phyloP scores from a whole-genome alignment of 2,888 invertebrate species.

The Xestia xanthographa region DNA sequence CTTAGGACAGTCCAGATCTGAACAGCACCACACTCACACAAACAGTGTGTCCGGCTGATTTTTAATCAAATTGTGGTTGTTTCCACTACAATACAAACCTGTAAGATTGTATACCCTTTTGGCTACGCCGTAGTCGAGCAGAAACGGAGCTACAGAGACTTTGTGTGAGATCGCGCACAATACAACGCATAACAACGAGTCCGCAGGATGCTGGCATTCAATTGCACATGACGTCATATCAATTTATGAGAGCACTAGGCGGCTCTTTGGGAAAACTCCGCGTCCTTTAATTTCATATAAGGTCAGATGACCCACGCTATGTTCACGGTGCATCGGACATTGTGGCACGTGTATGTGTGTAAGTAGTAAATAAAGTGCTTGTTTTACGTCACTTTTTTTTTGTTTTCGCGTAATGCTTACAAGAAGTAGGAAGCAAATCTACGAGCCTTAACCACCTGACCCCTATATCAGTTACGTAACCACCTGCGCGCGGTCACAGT shows the following conservation, averaged over 20 bases:
- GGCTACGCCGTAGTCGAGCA: neutral
- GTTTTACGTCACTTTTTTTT: no score
- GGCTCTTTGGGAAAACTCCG: conserved; percentile 33
- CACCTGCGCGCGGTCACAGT: no score
- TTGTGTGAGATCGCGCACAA: neutral
- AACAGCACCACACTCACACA: neutral
- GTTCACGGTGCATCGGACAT: neutral
- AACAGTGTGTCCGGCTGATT: neutral
- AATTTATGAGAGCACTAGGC: conserved; percentile 25
- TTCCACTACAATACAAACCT: neutral
- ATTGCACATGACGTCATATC: conserved; percentile 38
- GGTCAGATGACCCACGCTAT: neutral
- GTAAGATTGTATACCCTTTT: neutral
- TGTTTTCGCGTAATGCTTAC: no score
- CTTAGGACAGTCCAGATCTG: neutral
- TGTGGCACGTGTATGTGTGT: neutral
- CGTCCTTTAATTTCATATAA: conserved; percentile 32
- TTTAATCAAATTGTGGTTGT: neutral
- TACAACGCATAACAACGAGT: neutral
- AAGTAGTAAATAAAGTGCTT: neutral
- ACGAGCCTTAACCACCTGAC: no score
- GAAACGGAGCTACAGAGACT: neutral
- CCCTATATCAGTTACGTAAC: no score
- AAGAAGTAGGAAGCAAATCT: no score
- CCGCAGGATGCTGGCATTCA: conserved; percentile 30